Base-by-base conservation (phyloP, 2,888 invertebrate genomes). In the Agriopis leucophaearia region DNA sequence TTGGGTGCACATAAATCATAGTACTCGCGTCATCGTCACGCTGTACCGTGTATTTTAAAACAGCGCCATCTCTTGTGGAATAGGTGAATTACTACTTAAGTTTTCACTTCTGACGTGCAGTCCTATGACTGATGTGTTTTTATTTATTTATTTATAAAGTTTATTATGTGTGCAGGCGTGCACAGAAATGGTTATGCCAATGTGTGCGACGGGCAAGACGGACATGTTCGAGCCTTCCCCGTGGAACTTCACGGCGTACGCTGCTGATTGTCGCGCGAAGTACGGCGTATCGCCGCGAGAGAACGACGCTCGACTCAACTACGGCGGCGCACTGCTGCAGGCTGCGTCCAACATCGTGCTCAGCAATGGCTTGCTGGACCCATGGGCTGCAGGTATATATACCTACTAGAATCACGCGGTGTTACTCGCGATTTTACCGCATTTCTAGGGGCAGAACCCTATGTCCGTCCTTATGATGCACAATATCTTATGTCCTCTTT, bases 121-220 rank as follows among this genome's bases (percentile, higher is more conserved):
- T n/a, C n/a, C n/a, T n/a, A n/a, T n/a, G n/a, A n/a, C n/a, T n/a
- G n/a, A n/a, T n/a, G n/a, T n/a, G n/a, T n/a, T n/a, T n/a, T n/a
- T n/a, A n/a, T n/a, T n/a, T n/a, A n/a, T n/a, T n/a, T n/a, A n/a
- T n/a, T n/a, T n/a, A n/a, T n/a, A n/a, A n/a, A n/a, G n/a, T n/a
- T n/a, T n/a, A n/a, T n/a, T n/a, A 42, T 48, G 6, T 10, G 8
- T 76, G 0, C 92, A 98, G 96, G 95, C 97, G 0, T 99, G 99
- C 84, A 98, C 98, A 35, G 99, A 99, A 90, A 98, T 99, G 97
- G 96, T 99, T 69, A 98, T 99, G 98, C 99, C 99, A 0, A 96
- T 97, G 94, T 99, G 99, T 87, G 92, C 96, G 9, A 95, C 96
- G 74, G 97, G 96, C 48, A 88, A 94, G 1, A 92, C 95, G 10